phyloP scores from a whole-genome alignment of 2,888 invertebrate species.

The Osedax fenrisi region DNA sequence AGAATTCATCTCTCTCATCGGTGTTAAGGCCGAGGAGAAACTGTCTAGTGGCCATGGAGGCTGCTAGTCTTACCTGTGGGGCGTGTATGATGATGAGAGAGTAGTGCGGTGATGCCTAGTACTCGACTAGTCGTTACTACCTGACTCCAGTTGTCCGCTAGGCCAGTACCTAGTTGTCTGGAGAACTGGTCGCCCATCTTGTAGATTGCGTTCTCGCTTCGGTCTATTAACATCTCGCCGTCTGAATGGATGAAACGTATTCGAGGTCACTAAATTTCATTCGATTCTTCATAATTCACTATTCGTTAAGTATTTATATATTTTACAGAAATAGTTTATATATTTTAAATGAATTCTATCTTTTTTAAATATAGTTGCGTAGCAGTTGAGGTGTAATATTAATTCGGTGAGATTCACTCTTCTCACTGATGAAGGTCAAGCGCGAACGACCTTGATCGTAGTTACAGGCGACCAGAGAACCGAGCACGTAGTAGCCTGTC shows the following conservation, averaged over 20 bases:
- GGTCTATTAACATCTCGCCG: slow-evolving; percentile 32
- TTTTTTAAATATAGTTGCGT: no score
- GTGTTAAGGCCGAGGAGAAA: slow-evolving; percentile 51
- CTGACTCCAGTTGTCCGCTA: slow-evolving; percentile 55
- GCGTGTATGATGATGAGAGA: no score
- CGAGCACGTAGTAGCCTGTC: slow-evolving; percentile 53
- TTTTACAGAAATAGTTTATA: no score
- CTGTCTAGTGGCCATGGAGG: slow-evolving; percentile 53
- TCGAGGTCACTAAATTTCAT: no score
- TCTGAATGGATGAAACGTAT: no score
- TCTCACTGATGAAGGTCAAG: no score
- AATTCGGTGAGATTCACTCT: no score
- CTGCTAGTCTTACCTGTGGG: slow-evolving; percentile 53
- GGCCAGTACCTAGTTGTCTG: slow-evolving; percentile 51
- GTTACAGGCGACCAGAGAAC: slow-evolving; percentile 51
- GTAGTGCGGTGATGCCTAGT: not conserved
- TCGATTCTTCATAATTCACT: no score
- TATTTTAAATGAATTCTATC: no score
- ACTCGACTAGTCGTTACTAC: slow-evolving; percentile 43
- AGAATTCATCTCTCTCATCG: slow-evolving; percentile 50
- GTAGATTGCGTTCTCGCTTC: slow-evolving; percentile 47
- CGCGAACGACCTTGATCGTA: slow-evolving; percentile 38
- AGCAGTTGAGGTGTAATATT: no score
- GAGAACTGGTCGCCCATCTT: slow-evolving; percentile 52
- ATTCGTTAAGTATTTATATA: no score